These are phyloP conservation scores for Sinocyclocheilus maitianheensis DNA, from an alignment of 2,113 vertebrate genomes.

Conservation along the genomic window DNA sequence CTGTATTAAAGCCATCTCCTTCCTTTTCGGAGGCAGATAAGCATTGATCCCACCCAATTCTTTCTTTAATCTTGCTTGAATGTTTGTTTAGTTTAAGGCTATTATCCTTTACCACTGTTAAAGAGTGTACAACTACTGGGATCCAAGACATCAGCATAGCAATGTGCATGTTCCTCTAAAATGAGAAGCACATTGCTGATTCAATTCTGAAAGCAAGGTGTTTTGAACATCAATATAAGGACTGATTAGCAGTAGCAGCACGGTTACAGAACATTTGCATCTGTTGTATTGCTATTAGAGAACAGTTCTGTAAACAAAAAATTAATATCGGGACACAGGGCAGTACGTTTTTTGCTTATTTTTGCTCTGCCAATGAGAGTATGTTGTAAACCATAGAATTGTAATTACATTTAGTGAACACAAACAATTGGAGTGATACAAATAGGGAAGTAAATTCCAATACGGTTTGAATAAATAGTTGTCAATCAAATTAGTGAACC, in stretches of 20 bases:
- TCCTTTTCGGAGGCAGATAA: slow-evolving; percentile 67
- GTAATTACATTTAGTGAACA: background rate
- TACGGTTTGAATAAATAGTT: background rate
- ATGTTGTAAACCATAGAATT: background rate
- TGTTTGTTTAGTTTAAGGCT: slow-evolving; percentile 48
- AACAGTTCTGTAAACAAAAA: background rate
- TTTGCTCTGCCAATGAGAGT: background rate
- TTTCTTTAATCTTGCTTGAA: slow-evolving; percentile 59
- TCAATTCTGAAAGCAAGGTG: background rate
- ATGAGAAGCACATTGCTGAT: background rate
- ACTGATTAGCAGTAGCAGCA: background rate
- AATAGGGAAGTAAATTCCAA: background rate
- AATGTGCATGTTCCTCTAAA: background rate
- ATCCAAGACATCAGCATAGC: slow-evolving; percentile 39
- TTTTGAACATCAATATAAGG: background rate
- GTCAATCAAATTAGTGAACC: background rate
- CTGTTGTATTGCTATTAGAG: background rate
- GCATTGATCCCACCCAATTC: slow-evolving; percentile 60
- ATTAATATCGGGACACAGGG: background rate
- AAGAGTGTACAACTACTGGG: background rate
- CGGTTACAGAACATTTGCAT: background rate
- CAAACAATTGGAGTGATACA: background rate
- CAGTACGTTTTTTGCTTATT: background rate
- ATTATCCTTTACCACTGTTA: slow-evolving; percentile 67
- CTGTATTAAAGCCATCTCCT: slow-evolving; percentile 36